Base-by-base conservation (phyloP, 92 coral and sea anemone genomes). In the Porites evermanni region DNA sequence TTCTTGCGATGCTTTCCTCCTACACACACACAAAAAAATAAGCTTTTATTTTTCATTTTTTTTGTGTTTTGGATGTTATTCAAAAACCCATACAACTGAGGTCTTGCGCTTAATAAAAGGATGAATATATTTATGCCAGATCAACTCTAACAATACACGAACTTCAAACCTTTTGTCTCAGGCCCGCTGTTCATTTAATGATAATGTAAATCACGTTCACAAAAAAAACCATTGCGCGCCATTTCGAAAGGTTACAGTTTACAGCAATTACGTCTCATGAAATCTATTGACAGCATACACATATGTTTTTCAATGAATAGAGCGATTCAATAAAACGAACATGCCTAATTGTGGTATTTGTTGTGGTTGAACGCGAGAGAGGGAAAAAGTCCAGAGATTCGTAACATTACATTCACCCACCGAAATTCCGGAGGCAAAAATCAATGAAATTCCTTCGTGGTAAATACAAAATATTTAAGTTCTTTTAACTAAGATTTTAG, bases 391-490 rank as follows among this genome's bases (percentile, higher is more conserved):
- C 47, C 47, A 38, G 47, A 38, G 47, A 38, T 38, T 26, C 10
- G 17, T 5, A 79, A 52, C 32, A 18, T 69, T 66, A 9, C 72
- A 17, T 52, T 14, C 61, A 50, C 14, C 47, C 47, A 38, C 47
- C 47, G 47, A 65, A 50, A 67, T 80, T 23, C 75, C 75, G 73
- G 12, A 53, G 8, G 61, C 50, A 19, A 50, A 38, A 73, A 60
- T 82, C 86, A 72, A 82, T 82, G 86, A 61, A 82, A 82, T 82
- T 82, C 86, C 61, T 72, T 72, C 79, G 64, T 23, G 20, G 71
- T 73, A 83, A 83, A 73, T 64, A 64, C 51, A 50, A n/a, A 64
- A 74, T 74, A 18, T 74, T 50, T 11, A 12, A 50, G 20, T 20
- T 47, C 23, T 74, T n/a, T 7, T 19, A 21, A 3, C 79, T 52